A percentile compares a stretch with the other conserved stretches of the same genome.
phyloP scores from a whole-genome alignment of 2,113 vertebrate genomes.

The Nyctereutes procyonoides region DNA sequence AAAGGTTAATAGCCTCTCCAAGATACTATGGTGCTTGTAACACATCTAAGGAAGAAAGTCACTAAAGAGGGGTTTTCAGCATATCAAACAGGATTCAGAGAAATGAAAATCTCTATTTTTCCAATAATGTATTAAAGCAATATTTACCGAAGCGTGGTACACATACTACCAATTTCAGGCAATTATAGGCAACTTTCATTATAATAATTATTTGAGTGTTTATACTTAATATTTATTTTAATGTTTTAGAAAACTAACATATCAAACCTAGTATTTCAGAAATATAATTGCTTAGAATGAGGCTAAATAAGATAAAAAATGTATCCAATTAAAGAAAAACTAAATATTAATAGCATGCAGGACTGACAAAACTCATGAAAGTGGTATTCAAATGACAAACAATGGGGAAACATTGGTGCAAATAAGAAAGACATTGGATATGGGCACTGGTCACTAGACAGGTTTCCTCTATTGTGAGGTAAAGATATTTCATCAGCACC shows the following conservation, averaged over 20 bases:
- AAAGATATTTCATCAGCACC: not conserved
- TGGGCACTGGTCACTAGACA: not conserved
- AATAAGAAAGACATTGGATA: not conserved
- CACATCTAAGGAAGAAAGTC: not conserved
- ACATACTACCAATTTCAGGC: not conserved
- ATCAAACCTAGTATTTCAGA: not conserved
- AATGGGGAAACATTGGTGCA: not conserved
- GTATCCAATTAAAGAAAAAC: not conserved
- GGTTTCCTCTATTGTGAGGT: not conserved
- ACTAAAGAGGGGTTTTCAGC: not conserved
- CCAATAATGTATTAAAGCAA: not conserved
- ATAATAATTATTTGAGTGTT: not conserved
- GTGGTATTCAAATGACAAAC: not conserved
- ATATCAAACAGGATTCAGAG: not conserved
- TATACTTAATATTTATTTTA: not conserved
- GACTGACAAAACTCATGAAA: not conserved
- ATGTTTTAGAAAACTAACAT: not conserved
- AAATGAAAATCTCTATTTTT: constrained; percentile 3
- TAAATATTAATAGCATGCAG: not conserved
- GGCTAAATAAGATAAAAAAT: not conserved
- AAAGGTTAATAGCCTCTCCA: not conserved
- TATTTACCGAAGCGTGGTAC: not conserved
- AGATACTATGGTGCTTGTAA: not conserved
- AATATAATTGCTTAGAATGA: not conserved
- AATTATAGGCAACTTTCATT: constrained; percentile 9